Conservation (phyloP, 2,113 vertebrate genomes). For the Salvelinus fontinalis region DNA sequence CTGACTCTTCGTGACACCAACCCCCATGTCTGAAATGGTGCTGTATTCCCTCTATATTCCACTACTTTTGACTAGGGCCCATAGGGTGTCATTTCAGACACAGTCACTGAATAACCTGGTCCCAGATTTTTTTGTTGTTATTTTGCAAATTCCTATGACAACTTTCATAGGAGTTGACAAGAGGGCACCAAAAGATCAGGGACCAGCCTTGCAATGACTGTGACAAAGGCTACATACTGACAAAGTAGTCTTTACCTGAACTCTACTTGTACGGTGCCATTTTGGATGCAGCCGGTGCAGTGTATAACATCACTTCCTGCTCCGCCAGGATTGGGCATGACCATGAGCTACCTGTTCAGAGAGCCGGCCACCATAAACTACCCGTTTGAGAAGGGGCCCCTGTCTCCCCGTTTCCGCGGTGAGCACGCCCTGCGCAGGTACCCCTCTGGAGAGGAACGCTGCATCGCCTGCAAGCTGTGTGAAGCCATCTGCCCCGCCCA, state of each 20-base stretch:
- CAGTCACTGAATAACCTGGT: background rate
- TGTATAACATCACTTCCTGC: background rate
- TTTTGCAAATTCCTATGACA: too few relatives aligned
- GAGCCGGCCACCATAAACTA: slow-evolving; percentile 96
- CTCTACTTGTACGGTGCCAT: too few relatives aligned
- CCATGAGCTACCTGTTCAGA: slow-evolving; percentile 89
- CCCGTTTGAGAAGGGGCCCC: slow-evolving; percentile 92
- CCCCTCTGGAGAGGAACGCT: slow-evolving; percentile 92
- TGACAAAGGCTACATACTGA: too few relatives aligned
- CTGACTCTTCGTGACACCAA: background rate
- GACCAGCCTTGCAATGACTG: too few relatives aligned
- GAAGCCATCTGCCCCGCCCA: slow-evolving; percentile 79
- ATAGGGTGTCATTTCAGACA: too few relatives aligned
- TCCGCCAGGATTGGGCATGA: slow-evolving; percentile 84
- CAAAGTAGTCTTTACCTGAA: too few relatives aligned
- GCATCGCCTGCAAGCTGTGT: slow-evolving; percentile 93
- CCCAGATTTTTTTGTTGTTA: background rate
- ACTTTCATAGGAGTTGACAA: too few relatives aligned
- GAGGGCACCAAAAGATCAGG: too few relatives aligned
- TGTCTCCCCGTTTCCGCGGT: slow-evolving; percentile 90
- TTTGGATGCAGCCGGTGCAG: too few relatives aligned
- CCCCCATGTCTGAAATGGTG: background rate
- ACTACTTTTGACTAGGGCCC: too few relatives aligned
- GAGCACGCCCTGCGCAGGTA: slow-evolving; percentile 91
- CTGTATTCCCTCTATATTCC: too few relatives aligned